Percentiles rank a stretch among this genome's conserved stretches.
phyloP scores from a whole-genome alignment of 2,888 invertebrate species.

The Andrena minutula region DNA sequence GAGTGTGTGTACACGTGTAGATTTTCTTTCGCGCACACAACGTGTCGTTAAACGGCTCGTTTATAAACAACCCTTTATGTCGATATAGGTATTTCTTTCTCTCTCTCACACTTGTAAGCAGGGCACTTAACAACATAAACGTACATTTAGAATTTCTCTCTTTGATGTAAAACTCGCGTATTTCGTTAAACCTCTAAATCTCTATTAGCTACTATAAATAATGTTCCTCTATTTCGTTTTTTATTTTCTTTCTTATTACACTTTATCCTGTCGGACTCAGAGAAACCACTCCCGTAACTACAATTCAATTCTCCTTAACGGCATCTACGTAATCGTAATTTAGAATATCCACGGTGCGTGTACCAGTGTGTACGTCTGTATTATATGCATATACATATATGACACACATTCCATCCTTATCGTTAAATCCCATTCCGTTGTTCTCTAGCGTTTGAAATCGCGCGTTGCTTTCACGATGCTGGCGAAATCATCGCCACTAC shows the following conservation, averaged over 20 bases:
- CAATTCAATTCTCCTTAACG: slow-evolving; percentile 72
- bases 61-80: slow-evolving; percentile 33
- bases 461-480: background rate
- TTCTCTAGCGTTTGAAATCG: slow-evolving; percentile 5
- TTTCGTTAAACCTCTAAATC: slow-evolving; percentile 56
- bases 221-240: slow-evolving; percentile 2
- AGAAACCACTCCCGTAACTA: slow-evolving; percentile 67
- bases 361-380: slow-evolving; percentile 33
- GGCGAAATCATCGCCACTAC: slow-evolving; percentile 10
- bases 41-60: slow-evolving; percentile 37
- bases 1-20: slow-evolving; percentile 51
- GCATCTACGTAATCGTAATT: slow-evolving; percentile 76
- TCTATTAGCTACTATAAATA: slow-evolving; percentile 60
- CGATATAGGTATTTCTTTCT: slow-evolving; percentile 23
- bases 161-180: slow-evolving; percentile 63
- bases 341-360: slow-evolving; percentile 73
- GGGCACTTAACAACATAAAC: slow-evolving; percentile 68
- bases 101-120: slow-evolving; percentile 55
- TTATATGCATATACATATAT: slow-evolving; percentile 37
- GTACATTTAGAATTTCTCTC: slow-evolving; percentile 69
- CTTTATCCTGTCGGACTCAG: slow-evolving; percentile 59
- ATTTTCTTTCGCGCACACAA: slow-evolving; percentile 51
- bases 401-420: slow-evolving; percentile 51
- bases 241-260: slow-evolving; percentile 12
- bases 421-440: slow-evolving; percentile 50